Evolutionary conservation across 2,797 vertebrate genomes (phyloP), one percentile per base, ranked within the genome.

Genomic region (Darevskia nairensis): DNA sequence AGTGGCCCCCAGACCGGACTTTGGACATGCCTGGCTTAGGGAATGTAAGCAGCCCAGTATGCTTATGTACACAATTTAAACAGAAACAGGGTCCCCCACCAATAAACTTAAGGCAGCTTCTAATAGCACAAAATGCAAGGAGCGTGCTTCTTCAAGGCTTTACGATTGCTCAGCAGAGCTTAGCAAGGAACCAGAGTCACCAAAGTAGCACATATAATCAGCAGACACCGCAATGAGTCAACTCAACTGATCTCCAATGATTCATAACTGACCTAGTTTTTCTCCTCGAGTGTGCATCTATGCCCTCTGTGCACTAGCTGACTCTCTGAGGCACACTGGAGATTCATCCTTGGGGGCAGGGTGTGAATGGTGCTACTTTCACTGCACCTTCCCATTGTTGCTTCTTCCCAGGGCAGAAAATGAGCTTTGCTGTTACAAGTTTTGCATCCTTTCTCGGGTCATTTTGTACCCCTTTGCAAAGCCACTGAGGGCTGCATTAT

Each of bases 161-260:
- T 85, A 81, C 1, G 83, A 29, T 80, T 90, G 78, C 84, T 82
- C 74, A 91, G 80, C 68, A 8, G 6, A 5, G n/a, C 19, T 91
- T 92, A 39, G 86, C 32, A 89, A 88, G 85, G 89, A 29, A 44
- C 39, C 44, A 80, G 61, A 88, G 75, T 32, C 71, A 90, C 23
- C 25, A 1, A 68, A 91, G 64, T 61, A 50, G 72, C 32, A 50
- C 25, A 88, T 66, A 41, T 46, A 86, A 89, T 85, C 81, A 78
- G 86, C 89, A 92, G 82, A 84, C 86, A 64, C 89, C 1, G 0
- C 82, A 91, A 77, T 93, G 94, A 95, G 84, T 95, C 95, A 94
- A n/a, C 71, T 19, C 8, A 6, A 1, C 90, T 90, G 91, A 86
- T 94, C 92, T 41, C 89, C 35, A 46, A 39, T 90, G 61, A 90